A percentile compares a stretch with the other conserved stretches of the same genome.
Conservation (phyloP, 2,113 vertebrate genomes). For the Oxyura jamaicensis region DNA sequence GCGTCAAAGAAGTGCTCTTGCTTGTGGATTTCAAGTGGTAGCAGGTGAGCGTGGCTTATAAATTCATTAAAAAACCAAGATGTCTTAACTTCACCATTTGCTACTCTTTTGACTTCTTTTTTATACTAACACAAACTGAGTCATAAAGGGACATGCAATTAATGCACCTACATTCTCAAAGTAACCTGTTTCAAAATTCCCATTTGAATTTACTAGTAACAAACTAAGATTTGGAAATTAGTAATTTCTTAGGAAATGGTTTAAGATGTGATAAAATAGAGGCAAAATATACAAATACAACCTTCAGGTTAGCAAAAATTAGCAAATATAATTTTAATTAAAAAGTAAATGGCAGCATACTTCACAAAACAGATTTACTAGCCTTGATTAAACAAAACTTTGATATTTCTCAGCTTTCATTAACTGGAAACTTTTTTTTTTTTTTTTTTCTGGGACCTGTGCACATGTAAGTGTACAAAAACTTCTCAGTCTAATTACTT, state of each 20-base stretch:
- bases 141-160: neutral
- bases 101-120: neutral
- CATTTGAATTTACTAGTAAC: neutral
- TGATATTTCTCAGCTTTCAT: neutral
- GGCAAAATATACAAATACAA: neutral
- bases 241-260: neutral
- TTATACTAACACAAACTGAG: neutral
- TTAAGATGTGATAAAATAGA: neutral
- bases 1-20: neutral
- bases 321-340: neutral
- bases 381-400: neutral
- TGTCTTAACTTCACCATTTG: slow-evolving; percentile 27
- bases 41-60: slow-evolving; percentile 29
- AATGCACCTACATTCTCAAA: neutral
- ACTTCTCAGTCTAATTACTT: neutral
- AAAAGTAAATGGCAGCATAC: neutral
- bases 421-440: neutral
- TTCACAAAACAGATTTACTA: neutral
- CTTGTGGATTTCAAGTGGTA: slow-evolving; percentile 10
- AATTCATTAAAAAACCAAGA: slow-evolving; percentile 38
- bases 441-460: neutral
- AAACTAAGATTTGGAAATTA: neutral
- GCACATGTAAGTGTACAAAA: neutral
- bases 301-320: neutral
- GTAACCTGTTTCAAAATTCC: neutral